A percentile compares a stretch with the other conserved stretches of the same genome.
Evolutionary conservation across 2,888 invertebrate genomes (phyloP).

Genomic region (Lottia scabra): DNA sequence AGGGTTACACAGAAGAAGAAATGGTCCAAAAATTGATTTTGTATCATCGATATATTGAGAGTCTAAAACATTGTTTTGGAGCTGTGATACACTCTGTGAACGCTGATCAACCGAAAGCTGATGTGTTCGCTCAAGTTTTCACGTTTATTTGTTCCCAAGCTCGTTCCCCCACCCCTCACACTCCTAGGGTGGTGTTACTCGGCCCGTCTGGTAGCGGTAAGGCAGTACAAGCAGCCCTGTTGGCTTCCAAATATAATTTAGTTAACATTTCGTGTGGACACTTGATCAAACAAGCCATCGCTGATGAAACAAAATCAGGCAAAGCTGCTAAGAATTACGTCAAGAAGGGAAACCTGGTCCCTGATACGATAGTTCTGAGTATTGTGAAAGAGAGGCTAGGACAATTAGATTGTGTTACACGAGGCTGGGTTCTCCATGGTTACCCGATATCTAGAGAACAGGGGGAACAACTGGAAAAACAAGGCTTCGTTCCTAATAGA

Average conservation of each 20-base stretch:
- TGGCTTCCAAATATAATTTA: constrained; percentile 69
- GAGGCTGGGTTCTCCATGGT: constrained; percentile 69
- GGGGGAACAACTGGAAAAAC: constrained; percentile 63
- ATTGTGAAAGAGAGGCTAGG: constrained; percentile 64
- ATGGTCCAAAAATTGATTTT: constrained; percentile 61
- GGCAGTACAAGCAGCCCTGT: constrained; percentile 64
- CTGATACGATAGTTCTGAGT: constrained; percentile 65
- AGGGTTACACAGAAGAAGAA: constrained; percentile 59
- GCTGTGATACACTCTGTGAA: constrained; percentile 60
- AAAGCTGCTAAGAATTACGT: constrained; percentile 64
- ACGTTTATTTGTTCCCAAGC: constrained; percentile 59
- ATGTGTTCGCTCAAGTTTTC: constrained; percentile 66
- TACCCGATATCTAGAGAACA: constrained; percentile 67
- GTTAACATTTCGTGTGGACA: constrained; percentile 68
- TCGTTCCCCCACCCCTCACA: constrained; percentile 67
- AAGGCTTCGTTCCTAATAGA: constrained; percentile 67
- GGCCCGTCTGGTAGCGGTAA: constrained; percentile 68
- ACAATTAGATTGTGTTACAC: constrained; percentile 66
- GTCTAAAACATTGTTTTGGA: constrained; percentile 56
- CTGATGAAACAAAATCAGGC: constrained; percentile 64
- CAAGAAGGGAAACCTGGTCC: constrained; percentile 62
- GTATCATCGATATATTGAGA: constrained; percentile 63
- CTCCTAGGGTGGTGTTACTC: constrained; percentile 66
- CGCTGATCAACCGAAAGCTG: constrained; percentile 69
- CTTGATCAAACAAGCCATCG: constrained; percentile 67